These are phyloP conservation scores for Orthosia incerta DNA, from an alignment of 2,888 invertebrate species.

Conservation along the genomic window DNA sequence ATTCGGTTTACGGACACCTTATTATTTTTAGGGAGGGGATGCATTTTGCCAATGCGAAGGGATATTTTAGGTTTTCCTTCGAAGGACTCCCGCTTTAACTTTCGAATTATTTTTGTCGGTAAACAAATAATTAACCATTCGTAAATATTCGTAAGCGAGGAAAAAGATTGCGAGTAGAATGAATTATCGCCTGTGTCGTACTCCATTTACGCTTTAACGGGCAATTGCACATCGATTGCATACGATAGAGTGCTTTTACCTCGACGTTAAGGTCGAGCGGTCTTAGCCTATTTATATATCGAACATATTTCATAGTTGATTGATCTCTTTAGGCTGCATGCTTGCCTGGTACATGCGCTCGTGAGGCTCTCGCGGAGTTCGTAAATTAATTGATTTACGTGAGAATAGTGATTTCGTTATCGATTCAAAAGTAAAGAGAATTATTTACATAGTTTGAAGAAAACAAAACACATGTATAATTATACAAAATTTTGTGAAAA, in stretches of 20 bases:
- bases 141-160: constrained; percentile 21
- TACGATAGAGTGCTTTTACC: constrained; percentile 84
- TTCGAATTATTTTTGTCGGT: constrained; percentile 42
- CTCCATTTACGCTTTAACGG: constrained; percentile 75
- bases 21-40: constrained; percentile 90
- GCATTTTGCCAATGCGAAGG: constrained; percentile 88
- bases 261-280: constrained; percentile 80
- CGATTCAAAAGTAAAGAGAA: background rate
- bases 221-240: constrained; percentile 87
- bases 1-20: constrained; percentile 79
- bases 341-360: constrained; percentile 51
- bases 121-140: constrained; percentile 42
- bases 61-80: constrained; percentile 83
- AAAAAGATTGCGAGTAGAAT: constrained; percentile 34
- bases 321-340: constrained; percentile 65
- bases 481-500: too few species aligned
- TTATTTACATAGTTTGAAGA: constrained; percentile 21
- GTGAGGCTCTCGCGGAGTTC: constrained; percentile 32
- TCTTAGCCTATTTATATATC: constrained; percentile 82
- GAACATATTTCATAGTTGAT: constrained; percentile 71
- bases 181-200: constrained; percentile 62
- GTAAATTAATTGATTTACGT: constrained; percentile 50
- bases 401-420: constrained; percentile 2
- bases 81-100: constrained; percentile 51
- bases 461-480: constrained; percentile 20